Base-by-base conservation (phyloP, 2,113 vertebrate genomes). In the Machaerirhynchus nigripectus region DNA sequence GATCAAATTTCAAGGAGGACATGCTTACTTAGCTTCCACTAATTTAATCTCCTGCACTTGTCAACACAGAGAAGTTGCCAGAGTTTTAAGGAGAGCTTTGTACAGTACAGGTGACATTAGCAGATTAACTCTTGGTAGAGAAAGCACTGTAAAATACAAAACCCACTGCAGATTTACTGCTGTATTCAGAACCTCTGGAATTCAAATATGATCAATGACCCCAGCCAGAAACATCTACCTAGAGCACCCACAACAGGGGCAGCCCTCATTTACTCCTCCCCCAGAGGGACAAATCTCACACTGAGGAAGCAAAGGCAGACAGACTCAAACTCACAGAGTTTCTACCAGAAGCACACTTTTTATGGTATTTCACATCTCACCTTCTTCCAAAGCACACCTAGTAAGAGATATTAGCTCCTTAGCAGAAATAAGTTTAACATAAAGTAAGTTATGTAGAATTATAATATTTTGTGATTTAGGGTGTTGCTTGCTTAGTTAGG, bases 131-230 rank as follows among this genome's bases (percentile, higher is more conserved):
- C 31, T 13, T 23, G 26, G 19, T 31, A 27, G 18, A 33, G n/a
- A 42, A 28, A 42, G 4, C 35, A 57, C 7, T 39, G 28, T 49
- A 82, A 90, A 87, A 67, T 2, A 47, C 0, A 2, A 71, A 15
- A 69, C 3, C 6, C 40, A 17, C 8, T 30, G 46, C 28, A 31
- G 12, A 20, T 68, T 71, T 15, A 37, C 8, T n/a, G 30, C 61
- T 14, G 4, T 4, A n/a, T 8, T 35, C 40, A 39, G 65, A 69
- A 49, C 24, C 17, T 27, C 76, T 27, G n/a, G 57, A 56, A 79
- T 12, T 68, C 27, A 76, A n/a, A 22, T 28, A 44, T 1, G 3
- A 56, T 3, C 35, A 19, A 12, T 7, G 30, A 65, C 0, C 0
- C 14, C 35, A 42, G 13, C 6, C 12, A 47, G 13, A 47, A 81